Base-by-base conservation (phyloP, 2,113 vertebrate species). In the Strigops habroptila region DNA sequence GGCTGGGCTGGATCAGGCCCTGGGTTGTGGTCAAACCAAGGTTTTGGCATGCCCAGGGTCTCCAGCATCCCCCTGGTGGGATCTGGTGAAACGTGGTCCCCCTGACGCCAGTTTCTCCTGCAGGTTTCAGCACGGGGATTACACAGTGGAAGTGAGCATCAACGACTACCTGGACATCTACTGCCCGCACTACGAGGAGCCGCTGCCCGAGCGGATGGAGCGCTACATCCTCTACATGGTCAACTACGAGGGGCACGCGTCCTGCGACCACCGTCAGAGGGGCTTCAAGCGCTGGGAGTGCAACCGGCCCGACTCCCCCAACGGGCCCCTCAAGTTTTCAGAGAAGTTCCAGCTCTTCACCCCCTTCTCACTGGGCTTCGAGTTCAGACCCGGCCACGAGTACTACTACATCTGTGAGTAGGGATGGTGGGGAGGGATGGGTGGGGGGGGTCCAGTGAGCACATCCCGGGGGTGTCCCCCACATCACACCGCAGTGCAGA, bases 311-410 rank as follows among this genome's bases (percentile, higher is more conserved):
- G 98, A 97, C 37, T 98, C 99, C 24, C 98, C 99, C 63, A 98
- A 96, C 39, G 99, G 99, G 6, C 99, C 99, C 15, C 98, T 99
- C 96, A 99, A 98, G 96, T 99, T 99, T 97, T 99, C 99, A 0
- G 99, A 99, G 97, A 99, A 99, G 97, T 99, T 99, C 97, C 99
- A 99, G 96, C 99, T 99, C 93, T 99, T 99, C 98, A 99, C 99
- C 4, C 99, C 99, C 24, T 99, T 99, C 97, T 99, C 99, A 16
- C 97, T 99, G 91, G 99, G 99, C 77, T 99, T 99, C 25, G 99
- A 99, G 98, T 99, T 99, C 98, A 96, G 99, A 9, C 99, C 99
- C 0, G 99, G 99, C 37, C 99, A 99, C 6, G 99, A 99, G 94
- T 99, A 99, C 90, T 99, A 99, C 96, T 99, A 99, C 95, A 99